Base-by-base conservation (phyloP, 2,888 invertebrate species). In the Ormyrus labotus region DNA sequence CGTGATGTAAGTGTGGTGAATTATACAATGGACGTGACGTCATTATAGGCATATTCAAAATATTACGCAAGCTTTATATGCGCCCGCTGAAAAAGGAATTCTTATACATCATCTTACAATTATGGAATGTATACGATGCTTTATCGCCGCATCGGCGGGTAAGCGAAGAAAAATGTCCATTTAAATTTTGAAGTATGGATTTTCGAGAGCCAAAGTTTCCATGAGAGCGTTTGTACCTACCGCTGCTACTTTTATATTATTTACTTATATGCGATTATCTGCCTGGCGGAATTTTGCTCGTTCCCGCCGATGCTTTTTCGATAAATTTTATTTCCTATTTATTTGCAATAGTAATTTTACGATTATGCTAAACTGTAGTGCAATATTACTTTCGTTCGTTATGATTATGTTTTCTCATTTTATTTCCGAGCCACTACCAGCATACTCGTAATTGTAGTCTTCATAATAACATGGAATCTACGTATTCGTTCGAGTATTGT, bases 371-470 rank as follows among this genome's bases (percentile, higher is more conserved):
- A 65, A 48, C n/a, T 65, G 47, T 48, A 64, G 55, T 55, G 55
- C 34, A 73, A n/a, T 51, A 68, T 75, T 68, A 75, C 34, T 75
- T 75, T 75, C 75, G 47, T 47, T 64, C 57, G 53, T 51, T 76
- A 61, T 61, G 55, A 51, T 76, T 47, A 34, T 51, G 8, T 53
- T 19, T 53, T 76, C 69, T 55, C n/a, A 63, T 45, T 67, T 60
- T 65, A 50, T 48, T 9, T 13, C 10, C 9, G 48, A 48, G 48
- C 48, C 63, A 64, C 48, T 63, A 63, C 55, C 13, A 51, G 19
- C 34, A 2, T 34, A 34, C 34, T 34, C 34, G 34, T 34, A 34
- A 34, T 13, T 76, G 47, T 48, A 69, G 0, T 57, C 70, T 34
- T 34, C 34, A 50, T 47, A 34, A 70, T 55, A 64, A 69, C 61